These are phyloP conservation scores for Frieseomelitta varia DNA, from an alignment of 1,140 invertebrate species.

Conservation along the genomic window DNA sequence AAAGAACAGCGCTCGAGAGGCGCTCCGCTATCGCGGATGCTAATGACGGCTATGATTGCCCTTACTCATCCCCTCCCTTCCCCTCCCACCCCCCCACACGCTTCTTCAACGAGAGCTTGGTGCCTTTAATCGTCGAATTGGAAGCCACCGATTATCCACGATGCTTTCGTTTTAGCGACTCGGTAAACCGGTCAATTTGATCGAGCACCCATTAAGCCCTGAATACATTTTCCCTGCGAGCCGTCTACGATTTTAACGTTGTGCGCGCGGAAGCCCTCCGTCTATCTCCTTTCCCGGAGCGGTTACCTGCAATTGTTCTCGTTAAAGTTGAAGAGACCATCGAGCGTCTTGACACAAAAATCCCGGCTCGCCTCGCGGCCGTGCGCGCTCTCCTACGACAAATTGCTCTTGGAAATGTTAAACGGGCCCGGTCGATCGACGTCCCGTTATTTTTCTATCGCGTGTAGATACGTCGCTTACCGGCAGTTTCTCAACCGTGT, in stretches of 20 bases:
- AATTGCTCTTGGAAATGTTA: slow-evolving; percentile 24
- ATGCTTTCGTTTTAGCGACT: neutral
- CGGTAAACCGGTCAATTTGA: slow-evolving; percentile 32
- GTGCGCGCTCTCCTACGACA: neutral
- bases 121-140: slow-evolving; percentile 25
- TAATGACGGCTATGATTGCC: slow-evolving; percentile 33
- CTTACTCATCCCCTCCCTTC: neutral
- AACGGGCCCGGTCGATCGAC: neutral
- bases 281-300: neutral
- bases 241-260: neutral
- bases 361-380: neutral
- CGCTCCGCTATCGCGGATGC: slow-evolving; percentile 3
- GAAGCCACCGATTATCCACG: slow-evolving; percentile 11
- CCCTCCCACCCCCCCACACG: too few relatives aligned
- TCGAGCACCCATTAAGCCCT: slow-evolving; percentile 35
- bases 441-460: neutral
- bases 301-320: slow-evolving; percentile 37
- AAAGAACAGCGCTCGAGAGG: neutral
- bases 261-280: neutral
- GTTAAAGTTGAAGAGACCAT: slow-evolving; percentile 13
- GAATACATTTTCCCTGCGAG: slow-evolving; percentile 9
- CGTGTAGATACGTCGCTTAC: neutral
- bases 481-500: neutral
- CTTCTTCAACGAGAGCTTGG: too few relatives aligned
- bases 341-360: slow-evolving; percentile 27